phyloP scores from a whole-genome alignment of 2,888 invertebrate genomes.

The Limnephilus marmoratus region DNA sequence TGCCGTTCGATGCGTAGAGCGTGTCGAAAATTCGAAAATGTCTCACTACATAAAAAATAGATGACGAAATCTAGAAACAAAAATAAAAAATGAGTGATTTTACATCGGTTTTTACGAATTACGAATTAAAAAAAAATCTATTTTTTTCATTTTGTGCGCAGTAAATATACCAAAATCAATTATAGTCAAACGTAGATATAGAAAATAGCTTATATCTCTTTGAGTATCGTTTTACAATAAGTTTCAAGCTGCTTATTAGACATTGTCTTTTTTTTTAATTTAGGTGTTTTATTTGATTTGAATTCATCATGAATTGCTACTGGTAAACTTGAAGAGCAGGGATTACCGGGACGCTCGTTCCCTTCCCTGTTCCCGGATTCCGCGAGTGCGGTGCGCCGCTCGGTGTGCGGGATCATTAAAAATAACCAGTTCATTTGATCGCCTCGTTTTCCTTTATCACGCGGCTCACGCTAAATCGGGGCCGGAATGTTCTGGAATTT shows the following conservation, averaged over 20 bases:
- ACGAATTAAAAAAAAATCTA: too few relatives aligned
- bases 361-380: background rate
- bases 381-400: background rate
- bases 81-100: too few relatives aligned
- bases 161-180: too few relatives aligned
- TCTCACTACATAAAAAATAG: too few relatives aligned
- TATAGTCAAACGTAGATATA: too few relatives aligned
- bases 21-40: too few relatives aligned
- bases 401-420: slow-evolving; percentile 37
- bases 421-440: slow-evolving; percentile 43
- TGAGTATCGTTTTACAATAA: too few relatives aligned
- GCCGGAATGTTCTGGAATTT: slow-evolving; percentile 30
- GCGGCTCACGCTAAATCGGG: slow-evolving; percentile 17
- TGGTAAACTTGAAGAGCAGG: background rate
- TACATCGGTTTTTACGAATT: too few relatives aligned
- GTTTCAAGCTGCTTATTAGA: background rate
- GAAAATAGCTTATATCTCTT: too few relatives aligned
- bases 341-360: background rate
- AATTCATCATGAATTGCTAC: background rate
- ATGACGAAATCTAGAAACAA: too few relatives aligned
- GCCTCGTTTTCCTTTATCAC: slow-evolving; percentile 42
- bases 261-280: background rate
- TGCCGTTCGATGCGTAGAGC: too few relatives aligned
- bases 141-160: too few relatives aligned
- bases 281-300: background rate